Evolutionary conservation across 2,888 invertebrate genomes (phyloP).

Genomic region (Choristoneura rosaceana): DNA sequence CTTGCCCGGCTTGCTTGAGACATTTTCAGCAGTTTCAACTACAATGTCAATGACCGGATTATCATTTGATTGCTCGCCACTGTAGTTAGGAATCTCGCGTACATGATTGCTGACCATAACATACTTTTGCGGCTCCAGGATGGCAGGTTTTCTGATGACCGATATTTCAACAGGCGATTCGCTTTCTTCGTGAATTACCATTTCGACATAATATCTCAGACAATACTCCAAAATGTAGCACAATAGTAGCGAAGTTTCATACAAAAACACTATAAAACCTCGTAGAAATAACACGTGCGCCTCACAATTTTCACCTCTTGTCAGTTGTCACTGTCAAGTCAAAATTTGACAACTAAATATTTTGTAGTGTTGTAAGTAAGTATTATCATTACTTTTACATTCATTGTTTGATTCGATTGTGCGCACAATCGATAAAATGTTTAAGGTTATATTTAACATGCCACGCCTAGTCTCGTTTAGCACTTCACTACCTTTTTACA

Average conservation of each 20-base stretch:
- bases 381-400: neutral
- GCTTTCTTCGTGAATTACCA: constrained; percentile 62
- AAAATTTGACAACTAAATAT: neutral
- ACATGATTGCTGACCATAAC: constrained; percentile 65
- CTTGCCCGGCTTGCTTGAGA: neutral
- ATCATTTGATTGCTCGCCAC: constrained; percentile 36
- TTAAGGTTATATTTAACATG: neutral
- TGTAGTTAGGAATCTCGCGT: constrained; percentile 51
- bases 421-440: neutral
- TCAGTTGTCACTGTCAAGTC: neutral
- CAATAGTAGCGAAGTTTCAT: neutral
- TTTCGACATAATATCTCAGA: constrained; percentile 41
- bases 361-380: neutral
- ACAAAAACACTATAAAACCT: neutral
- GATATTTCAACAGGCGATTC: constrained; percentile 53
- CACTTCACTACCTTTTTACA: neutral
- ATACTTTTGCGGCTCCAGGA: constrained; percentile 55
- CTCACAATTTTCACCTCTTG: too few species aligned
- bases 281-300: neutral
- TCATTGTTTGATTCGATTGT: neutral
- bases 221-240: neutral
- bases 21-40: constrained; percentile 26
- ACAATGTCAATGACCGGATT: constrained; percentile 39
- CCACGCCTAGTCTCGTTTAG: neutral
- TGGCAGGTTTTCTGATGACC: constrained; percentile 47